These are phyloP conservation scores for Drosophila pectinifera DNA, from an alignment of 1,140 invertebrate genomes.

Conservation along the genomic window DNA sequence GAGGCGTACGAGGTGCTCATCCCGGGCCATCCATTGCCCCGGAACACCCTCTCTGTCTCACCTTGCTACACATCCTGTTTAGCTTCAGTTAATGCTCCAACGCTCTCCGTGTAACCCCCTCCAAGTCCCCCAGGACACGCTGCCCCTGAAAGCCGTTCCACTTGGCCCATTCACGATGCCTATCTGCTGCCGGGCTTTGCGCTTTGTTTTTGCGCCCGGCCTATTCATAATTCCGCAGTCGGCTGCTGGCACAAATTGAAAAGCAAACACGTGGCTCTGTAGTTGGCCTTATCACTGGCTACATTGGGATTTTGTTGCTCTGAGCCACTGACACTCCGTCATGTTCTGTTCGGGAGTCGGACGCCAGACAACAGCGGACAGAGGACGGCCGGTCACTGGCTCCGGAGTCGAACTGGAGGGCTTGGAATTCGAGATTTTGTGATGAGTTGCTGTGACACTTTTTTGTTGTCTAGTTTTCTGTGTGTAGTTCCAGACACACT, in stretches of 20 bases:
- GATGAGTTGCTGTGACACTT: slow-evolving; percentile 52
- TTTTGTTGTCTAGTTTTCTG: slow-evolving; percentile 12
- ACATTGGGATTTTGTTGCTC: slow-evolving; percentile 47
- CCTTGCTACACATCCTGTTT: slow-evolving; percentile 20
- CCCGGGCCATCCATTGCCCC: not conserved
- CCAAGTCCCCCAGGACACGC: not conserved
- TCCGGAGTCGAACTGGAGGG: slow-evolving; percentile 19
- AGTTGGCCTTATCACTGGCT: slow-evolving; percentile 51
- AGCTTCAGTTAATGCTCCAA: slow-evolving; percentile 49
- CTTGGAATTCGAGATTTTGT: slow-evolving; percentile 46
- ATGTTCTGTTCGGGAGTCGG: slow-evolving; percentile 28
- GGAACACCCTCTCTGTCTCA: not conserved
- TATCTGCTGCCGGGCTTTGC: slow-evolving; percentile 37
- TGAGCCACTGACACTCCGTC: slow-evolving; percentile 54
- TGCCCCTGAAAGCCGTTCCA: slow-evolving; percentile 24
- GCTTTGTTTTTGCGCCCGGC: slow-evolving; percentile 40
- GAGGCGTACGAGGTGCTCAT: slow-evolving; percentile 33
- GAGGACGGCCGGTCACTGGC: slow-evolving; percentile 15
- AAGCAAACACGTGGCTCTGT: slow-evolving; percentile 60
- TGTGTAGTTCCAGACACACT: slow-evolving; percentile 9
- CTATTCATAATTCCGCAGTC: slow-evolving; percentile 69
- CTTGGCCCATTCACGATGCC: slow-evolving; percentile 52
- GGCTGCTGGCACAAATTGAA: slow-evolving; percentile 61
- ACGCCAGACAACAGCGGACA: too few species aligned
- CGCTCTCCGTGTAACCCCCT: slow-evolving; percentile 10